A percentile compares a stretch with the other conserved stretches of the same genome.
Conservation (phyloP, 2,113 vertebrate genomes). For the Paramormyrops kingsleyae region DNA sequence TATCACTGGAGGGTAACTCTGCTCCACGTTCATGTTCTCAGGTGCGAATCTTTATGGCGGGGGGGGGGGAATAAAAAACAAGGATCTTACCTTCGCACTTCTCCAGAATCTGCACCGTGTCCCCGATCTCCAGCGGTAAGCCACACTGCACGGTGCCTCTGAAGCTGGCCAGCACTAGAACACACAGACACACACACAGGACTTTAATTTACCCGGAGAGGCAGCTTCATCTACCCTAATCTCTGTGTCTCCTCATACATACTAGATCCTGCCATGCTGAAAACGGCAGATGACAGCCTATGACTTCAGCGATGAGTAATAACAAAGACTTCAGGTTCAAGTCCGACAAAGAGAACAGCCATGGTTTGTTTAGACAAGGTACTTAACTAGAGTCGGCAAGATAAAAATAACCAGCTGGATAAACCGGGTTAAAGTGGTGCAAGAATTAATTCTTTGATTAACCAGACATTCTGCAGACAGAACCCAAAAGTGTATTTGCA, state of each 20-base stretch:
- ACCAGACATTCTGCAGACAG: not conserved
- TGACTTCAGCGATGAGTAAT: not conserved
- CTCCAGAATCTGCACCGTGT: constrained; percentile 96
- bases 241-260: not conserved
- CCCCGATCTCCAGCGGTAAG: constrained; percentile 91
- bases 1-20: not conserved
- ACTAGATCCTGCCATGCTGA: not conserved
- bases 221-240: not conserved
- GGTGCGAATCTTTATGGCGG: constrained; percentile 17
- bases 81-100: constrained; percentile 82
- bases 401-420: not conserved
- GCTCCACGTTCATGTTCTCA: not conserved
- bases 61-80: not conserved
- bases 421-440: not conserved
- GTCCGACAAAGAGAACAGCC: not conserved
- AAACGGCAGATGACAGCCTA: not conserved
- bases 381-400: not conserved
- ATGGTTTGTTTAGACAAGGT: not conserved
- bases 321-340: not conserved
- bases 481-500: not conserved
- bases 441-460: not conserved
- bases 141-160: constrained; percentile 86
- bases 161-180: constrained; percentile 91
- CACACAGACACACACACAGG: constrained; percentile 27
- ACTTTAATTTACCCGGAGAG: not conserved